phyloP scores from a whole-genome alignment of 2,797 vertebrate species.

The Vultur gryphus region DNA sequence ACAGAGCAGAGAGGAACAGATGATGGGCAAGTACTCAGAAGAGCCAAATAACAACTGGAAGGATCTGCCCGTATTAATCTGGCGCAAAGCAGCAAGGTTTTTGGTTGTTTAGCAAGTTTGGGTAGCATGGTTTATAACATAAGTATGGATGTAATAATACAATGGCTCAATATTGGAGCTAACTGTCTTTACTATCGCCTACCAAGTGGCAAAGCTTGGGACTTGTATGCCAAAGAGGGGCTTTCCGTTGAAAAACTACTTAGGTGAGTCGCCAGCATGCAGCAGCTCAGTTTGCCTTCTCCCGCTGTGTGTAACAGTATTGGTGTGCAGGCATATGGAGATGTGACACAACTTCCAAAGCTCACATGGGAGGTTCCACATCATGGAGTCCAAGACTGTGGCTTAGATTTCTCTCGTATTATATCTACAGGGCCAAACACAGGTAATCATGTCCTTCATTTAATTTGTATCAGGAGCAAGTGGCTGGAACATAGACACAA shows the following conservation, averaged over 20 bases:
- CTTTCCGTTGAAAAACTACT: background rate
- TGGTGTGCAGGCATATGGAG: background rate
- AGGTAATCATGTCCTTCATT: background rate
- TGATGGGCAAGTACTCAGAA: background rate
- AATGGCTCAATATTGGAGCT: background rate
- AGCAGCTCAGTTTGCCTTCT: background rate
- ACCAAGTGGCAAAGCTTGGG: background rate
- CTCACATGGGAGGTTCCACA: background rate
- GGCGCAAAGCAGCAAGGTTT: background rate
- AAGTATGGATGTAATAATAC: background rate
- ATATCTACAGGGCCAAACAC: background rate
- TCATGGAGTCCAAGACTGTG: background rate
- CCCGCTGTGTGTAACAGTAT: background rate
- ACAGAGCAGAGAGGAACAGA: background rate
- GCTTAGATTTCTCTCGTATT: background rate
- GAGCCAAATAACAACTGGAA: background rate
- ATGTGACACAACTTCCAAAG: background rate
- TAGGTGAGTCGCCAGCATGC: background rate
- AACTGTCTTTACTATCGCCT: background rate
- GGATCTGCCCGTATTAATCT: background rate
- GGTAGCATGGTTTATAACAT: background rate
- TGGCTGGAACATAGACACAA: background rate
- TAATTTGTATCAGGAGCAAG: background rate
- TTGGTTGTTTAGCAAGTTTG: background rate
- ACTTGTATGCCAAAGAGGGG: background rate